Evolutionary conservation across 2,797 vertebrate genomes (phyloP).

Genomic region (Centroberyx gerrardi): DNA sequence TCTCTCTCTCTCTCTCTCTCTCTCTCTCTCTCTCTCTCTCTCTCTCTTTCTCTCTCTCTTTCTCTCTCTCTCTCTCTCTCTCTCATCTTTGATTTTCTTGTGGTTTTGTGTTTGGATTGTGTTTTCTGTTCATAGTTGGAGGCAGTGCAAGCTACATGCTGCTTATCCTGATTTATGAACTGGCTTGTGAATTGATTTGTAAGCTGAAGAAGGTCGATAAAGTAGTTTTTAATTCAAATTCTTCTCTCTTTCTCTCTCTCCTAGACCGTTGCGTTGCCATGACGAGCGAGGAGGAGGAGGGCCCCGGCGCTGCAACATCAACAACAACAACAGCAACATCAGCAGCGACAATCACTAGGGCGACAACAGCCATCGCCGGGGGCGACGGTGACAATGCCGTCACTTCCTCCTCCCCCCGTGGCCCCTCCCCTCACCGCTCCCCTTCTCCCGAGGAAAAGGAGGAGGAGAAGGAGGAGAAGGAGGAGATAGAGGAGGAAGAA

Average conservation of each 20-base stretch:
- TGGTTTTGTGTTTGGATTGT: too few relatives aligned
- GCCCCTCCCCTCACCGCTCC: conserved; percentile 39
- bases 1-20: too few relatives aligned
- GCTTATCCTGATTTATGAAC: too few relatives aligned
- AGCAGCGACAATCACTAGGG: conserved; percentile 48
- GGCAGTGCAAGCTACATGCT: too few relatives aligned
- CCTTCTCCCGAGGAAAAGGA: conserved; percentile 52
- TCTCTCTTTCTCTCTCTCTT: too few relatives aligned
- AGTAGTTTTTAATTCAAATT: too few relatives aligned
- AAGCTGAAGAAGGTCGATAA: too few relatives aligned
- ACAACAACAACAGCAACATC: conserved; percentile 46
- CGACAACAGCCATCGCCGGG: conserved; percentile 34
- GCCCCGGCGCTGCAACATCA: conserved; percentile 65
- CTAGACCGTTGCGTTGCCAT: conserved; percentile 79
- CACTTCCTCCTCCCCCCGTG: conserved; percentile 58
- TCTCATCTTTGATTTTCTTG: too few relatives aligned
- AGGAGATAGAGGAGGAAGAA: conserved; percentile 63
- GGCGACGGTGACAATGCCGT: conserved; percentile 36
- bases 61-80: too few relatives aligned
- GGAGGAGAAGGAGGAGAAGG: conserved; percentile 42
- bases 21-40: too few relatives aligned
- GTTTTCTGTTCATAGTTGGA: too few relatives aligned
- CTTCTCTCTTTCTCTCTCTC: conserved; percentile 16
- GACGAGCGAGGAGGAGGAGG: conserved; percentile 87
- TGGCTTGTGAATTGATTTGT: too few relatives aligned